These are phyloP conservation scores for Amblyjoppa proteus DNA, from an alignment of 2,888 invertebrate species.

Conservation along the genomic window DNA sequence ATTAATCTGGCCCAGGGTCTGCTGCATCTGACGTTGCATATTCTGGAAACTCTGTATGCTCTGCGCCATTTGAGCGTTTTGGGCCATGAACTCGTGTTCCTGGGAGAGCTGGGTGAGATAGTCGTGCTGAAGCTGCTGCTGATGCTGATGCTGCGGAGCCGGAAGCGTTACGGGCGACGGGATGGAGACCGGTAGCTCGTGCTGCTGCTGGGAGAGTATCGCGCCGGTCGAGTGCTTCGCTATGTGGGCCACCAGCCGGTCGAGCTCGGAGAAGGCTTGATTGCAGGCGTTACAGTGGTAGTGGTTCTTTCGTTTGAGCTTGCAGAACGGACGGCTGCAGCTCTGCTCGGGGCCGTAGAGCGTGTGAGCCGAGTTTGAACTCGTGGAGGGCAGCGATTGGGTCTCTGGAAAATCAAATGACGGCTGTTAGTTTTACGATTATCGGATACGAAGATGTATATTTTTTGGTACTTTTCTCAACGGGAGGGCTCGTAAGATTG, in stretches of 20 bases:
- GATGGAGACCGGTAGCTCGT: constrained; percentile 73
- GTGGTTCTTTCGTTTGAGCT: constrained; percentile 91
- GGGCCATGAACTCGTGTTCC: constrained; percentile 83
- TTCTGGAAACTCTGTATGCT: constrained; percentile 81
- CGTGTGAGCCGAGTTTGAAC: constrained; percentile 84
- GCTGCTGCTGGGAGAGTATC: constrained; percentile 85
- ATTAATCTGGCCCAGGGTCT: constrained; percentile 78
- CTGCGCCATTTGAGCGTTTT: constrained; percentile 81
- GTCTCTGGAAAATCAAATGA: constrained; percentile 70
- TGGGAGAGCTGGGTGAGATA: constrained; percentile 80
- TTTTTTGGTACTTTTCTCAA: neutral
- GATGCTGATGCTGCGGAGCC: constrained; percentile 61
- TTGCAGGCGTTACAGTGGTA: constrained; percentile 93
- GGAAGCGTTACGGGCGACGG: constrained; percentile 45
- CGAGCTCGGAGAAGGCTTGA: constrained; percentile 92
- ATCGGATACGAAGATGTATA: neutral
- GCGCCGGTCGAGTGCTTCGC: constrained; percentile 89
- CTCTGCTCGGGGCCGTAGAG: constrained; percentile 89
- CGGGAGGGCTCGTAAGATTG: constrained; percentile 15
- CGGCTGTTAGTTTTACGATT: neutral
- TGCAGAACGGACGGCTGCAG: constrained; percentile 93
- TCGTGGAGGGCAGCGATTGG: constrained; percentile 73
- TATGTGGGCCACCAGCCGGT: constrained; percentile 89
- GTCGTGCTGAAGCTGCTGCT: constrained; percentile 77
- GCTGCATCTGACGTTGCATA: constrained; percentile 83